Evolutionary conservation across 2,888 invertebrate species (phyloP).

Genomic region (Lagria hirta): DNA sequence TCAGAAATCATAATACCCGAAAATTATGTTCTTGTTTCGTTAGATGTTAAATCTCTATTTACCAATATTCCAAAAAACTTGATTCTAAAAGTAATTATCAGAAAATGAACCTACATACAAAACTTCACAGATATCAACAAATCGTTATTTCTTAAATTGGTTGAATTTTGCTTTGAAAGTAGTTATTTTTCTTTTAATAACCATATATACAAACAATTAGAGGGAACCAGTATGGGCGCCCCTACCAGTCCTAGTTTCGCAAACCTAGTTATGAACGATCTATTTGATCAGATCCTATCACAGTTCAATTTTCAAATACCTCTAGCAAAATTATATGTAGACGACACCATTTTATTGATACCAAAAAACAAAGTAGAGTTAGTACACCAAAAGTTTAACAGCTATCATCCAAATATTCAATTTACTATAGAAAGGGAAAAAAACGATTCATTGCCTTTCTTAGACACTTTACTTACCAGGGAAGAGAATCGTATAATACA

Average conservation of each 20-base stretch:
- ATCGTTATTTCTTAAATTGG: not conserved
- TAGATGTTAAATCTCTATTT: slow-evolving; percentile 7
- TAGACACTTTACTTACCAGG: too few relatives aligned
- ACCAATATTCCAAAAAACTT: slow-evolving; percentile 11
- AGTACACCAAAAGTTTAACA: too few relatives aligned
- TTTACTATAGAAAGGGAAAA: too few relatives aligned
- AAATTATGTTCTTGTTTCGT: slow-evolving; percentile 3
- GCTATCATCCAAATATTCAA: too few relatives aligned
- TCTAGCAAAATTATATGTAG: too few relatives aligned
- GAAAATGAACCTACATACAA: not conserved
- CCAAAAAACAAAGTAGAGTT: too few relatives aligned
- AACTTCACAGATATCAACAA: not conserved
- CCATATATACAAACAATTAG: slow-evolving; percentile 1
- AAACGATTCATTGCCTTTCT: too few relatives aligned
- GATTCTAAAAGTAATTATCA: not conserved
- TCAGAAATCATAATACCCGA: too few relatives aligned
- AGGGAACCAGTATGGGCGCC: slow-evolving; percentile 10
- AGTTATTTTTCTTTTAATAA: not conserved
- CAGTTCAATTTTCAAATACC: too few relatives aligned
- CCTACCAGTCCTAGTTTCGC: slow-evolving; percentile 7
- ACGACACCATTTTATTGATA: too few relatives aligned
- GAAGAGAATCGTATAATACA: too few relatives aligned
- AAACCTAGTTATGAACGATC: slow-evolving; percentile 9
- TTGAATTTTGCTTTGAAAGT: not conserved
- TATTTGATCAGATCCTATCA: too few relatives aligned